Evolutionary conservation across 2,113 vertebrate genomes (phyloP), one percentile per base, ranked within the genome.

Genomic region (Parus major): DNA sequence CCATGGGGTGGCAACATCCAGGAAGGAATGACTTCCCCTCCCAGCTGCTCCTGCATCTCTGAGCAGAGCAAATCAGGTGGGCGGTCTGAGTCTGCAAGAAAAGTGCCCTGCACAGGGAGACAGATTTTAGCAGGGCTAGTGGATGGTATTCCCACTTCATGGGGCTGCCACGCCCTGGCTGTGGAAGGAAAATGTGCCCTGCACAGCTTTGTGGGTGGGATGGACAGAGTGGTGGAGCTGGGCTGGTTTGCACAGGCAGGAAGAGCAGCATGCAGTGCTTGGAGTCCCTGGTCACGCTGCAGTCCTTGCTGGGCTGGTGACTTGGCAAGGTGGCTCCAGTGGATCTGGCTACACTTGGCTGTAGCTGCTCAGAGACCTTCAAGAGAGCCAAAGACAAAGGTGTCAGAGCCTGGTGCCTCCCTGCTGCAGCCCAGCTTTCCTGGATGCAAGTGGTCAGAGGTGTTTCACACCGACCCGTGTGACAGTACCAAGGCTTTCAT

Each of bases 401-500:
- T 9, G 21, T 12, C 71, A 66, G 79, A 78, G 39, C 47, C 27
- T 8, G 15, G 47, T 10, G 22, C 33, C 46, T 65, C 61, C 20
- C 25, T 46, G 70, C 70, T 36, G 70, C 89, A 85, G 56, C 69
- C 55, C 57, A 76, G 55, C 64, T 35, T 57, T 49, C 17, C 64
- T 63, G 39, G 35, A 4, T 73, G 52, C 55, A 49, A 82, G 56
- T 17, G 60, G 39, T 56, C 42, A 28, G 63, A 57, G 63, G 41
- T 53, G 11, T 44, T 76, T 72, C 57, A 28, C 0, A 0, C 31
- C 41, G 82, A 75, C 24, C 14, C 49, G 8, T 36, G 35, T 2
- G 7, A 10, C 4, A 15, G 14, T 12, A 57, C 25, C 33, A 7
- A 7, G 5, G 59, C 31, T n/a, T 60, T 28, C 0, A 1, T 20